These are phyloP conservation scores for Limnephilus rhombicus DNA, from an alignment of 2,888 invertebrate genomes.

Conservation along the genomic window DNA sequence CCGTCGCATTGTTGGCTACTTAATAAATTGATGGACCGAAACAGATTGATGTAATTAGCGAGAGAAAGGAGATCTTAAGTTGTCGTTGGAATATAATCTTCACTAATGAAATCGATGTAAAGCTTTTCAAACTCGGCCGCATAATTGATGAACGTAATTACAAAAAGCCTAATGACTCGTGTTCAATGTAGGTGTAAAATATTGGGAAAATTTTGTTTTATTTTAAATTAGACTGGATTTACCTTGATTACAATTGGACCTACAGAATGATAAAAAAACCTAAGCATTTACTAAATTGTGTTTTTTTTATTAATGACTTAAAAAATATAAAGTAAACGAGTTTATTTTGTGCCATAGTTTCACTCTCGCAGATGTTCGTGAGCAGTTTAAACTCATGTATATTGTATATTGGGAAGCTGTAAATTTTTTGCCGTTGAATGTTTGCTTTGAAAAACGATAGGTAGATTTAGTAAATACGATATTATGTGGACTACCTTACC, in stretches of 20 bases:
- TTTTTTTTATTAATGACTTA: background rate
- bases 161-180: background rate
- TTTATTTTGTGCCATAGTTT: too few species aligned
- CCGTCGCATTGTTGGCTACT: slow-evolving; percentile 26
- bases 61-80: background rate
- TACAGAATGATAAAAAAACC: background rate
- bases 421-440: too few species aligned
- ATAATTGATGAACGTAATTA: background rate
- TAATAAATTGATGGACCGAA: slow-evolving; percentile 49
- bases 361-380: too few species aligned
- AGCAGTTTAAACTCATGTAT: too few species aligned
- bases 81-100: slow-evolving; percentile 4
- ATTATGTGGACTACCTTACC: too few species aligned
- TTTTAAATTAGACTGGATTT: background rate
- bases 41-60: slow-evolving; percentile 48
- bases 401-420: too few species aligned
- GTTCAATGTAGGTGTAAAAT: background rate
- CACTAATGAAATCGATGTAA: slow-evolving; percentile 5
- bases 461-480: too few species aligned
- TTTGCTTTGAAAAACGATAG: too few species aligned
- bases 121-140: background rate
- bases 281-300: background rate
- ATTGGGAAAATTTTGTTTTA: background rate
- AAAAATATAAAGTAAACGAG: too few species aligned
- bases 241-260: background rate